phyloP scores from a whole-genome alignment of 1,140 invertebrate genomes.

The Ceratosolen fusciceps region DNA sequence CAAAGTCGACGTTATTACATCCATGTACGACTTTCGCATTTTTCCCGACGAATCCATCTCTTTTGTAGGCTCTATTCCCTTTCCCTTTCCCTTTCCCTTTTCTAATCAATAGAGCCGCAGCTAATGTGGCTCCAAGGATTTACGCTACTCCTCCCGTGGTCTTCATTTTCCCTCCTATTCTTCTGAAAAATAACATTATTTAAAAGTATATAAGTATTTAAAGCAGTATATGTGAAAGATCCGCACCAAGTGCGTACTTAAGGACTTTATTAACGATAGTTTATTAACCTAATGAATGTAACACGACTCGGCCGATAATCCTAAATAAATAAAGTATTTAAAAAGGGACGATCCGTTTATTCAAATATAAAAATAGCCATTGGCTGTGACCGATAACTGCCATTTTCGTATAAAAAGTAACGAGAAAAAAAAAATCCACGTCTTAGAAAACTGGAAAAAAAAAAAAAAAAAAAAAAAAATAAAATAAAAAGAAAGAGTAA shows the following conservation, averaged over 20 bases:
- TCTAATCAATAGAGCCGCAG: background rate
- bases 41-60: background rate
- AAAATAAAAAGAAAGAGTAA: conserved; percentile 8
- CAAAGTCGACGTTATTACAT: background rate
- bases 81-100: conserved; percentile 14
- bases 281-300: conserved; percentile 48
- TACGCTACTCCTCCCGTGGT: conserved; percentile 7
- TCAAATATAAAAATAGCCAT: conserved; percentile 70
- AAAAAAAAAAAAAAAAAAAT: conserved; percentile 41
- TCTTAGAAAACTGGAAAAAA: conserved; percentile 46
- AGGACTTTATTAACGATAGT: conserved; percentile 40
- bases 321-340: conserved; percentile 45
- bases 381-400: conserved; percentile 73
- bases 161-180: background rate
- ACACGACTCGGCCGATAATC: conserved; percentile 46
- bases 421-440: conserved; percentile 53
- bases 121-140: background rate
- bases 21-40: conserved; percentile 11
- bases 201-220: conserved; percentile 34
- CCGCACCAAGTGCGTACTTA: background rate
- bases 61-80: background rate
- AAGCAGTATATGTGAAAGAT: conserved; percentile 45
- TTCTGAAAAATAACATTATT: conserved; percentile 13
- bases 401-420: conserved; percentile 68
- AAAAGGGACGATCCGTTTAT: conserved; percentile 57